Evolutionary conservation across 2,888 invertebrate genomes (phyloP).

Genomic region (Sacculina carcini): DNA sequence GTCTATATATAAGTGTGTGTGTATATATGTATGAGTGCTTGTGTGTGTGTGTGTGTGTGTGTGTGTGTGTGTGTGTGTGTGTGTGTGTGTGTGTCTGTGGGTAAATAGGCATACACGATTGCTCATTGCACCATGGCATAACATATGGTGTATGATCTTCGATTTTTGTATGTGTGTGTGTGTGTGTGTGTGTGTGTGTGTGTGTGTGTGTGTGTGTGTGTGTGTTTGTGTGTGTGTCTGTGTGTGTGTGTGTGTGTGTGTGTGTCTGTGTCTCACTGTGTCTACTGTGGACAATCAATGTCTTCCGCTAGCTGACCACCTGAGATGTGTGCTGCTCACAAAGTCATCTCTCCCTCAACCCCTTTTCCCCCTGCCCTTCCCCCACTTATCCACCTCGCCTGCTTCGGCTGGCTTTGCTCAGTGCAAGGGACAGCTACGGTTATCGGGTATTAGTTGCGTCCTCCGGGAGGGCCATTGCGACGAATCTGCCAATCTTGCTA

Average conservation of each 20-base stretch:
- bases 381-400: neutral
- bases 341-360: too few species aligned
- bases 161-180: neutral
- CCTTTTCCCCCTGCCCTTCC: neutral
- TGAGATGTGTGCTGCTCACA: too few species aligned
- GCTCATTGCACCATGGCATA: neutral
- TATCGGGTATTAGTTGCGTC: too few species aligned
- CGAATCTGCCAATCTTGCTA: too few species aligned
- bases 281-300: too few species aligned
- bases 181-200: conserved; percentile 3
- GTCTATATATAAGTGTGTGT: neutral
- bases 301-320: too few species aligned
- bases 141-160: neutral
- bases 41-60: neutral
- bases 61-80: neutral
- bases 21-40: neutral
- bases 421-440: too few species aligned
- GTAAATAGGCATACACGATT: neutral
- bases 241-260: neutral
- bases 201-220: neutral
- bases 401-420: neutral
- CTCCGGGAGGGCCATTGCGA: too few species aligned
- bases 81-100: conserved; percentile 2
- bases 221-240: neutral
- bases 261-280: neutral